These are phyloP conservation scores for Notamacropus eugenii DNA, from an alignment of 2,797 vertebrate species.

Conservation along the genomic window DNA sequence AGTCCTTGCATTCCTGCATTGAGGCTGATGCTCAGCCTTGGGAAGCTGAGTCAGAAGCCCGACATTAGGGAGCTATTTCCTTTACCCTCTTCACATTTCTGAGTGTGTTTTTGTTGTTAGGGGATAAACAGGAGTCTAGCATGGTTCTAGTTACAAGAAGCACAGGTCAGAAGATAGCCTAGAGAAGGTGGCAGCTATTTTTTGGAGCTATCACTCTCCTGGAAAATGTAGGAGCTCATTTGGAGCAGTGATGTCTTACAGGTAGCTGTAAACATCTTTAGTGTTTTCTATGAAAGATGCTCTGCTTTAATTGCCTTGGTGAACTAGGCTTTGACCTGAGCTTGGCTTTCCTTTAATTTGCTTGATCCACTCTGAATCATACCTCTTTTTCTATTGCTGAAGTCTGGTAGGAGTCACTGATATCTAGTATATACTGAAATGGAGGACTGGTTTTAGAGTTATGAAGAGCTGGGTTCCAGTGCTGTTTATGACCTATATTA, in stretches of 20 bases:
- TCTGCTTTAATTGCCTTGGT: not conserved
- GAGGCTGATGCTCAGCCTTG: not conserved
- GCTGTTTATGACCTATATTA: not conserved
- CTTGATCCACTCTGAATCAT: not conserved
- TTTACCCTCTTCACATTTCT: not conserved
- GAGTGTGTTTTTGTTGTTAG: not conserved
- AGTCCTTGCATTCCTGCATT: fast-evolving
- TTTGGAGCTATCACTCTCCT: not conserved
- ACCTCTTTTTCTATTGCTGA: not conserved
- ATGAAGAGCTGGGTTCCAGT: not conserved
- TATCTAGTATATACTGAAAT: not conserved
- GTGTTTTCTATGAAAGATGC: not conserved
- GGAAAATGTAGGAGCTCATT: not conserved
- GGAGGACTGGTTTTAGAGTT: not conserved
- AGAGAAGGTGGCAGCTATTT: not conserved
- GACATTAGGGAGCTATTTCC: not conserved
- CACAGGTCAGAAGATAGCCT: not conserved
- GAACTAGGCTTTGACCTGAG: not conserved
- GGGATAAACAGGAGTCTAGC: not conserved
- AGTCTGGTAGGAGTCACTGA: not conserved
- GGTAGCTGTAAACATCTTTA: not conserved
- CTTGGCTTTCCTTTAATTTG: not conserved
- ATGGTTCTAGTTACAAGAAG: not conserved
- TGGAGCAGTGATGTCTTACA: not conserved
- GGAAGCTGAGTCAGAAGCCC: not conserved